Conservation (phyloP, 2,888 invertebrate genomes). For the Listrodromus nycthemerus region DNA sequence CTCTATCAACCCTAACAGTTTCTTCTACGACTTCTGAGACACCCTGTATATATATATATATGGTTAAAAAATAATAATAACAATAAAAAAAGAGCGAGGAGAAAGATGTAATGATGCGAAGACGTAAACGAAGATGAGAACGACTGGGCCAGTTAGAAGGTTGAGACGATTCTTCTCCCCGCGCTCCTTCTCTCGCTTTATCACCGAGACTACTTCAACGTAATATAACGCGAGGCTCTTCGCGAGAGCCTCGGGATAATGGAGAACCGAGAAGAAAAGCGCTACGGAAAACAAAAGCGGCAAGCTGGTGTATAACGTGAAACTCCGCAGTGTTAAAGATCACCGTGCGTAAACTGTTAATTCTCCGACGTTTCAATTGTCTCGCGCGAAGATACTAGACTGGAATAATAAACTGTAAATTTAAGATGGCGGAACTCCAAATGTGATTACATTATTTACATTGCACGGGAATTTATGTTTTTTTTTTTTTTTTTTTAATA, state of each 20-base stretch:
- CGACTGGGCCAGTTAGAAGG: slow-evolving; percentile 43
- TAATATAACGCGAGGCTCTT: slow-evolving; percentile 14
- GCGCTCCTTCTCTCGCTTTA: slow-evolving; percentile 18
- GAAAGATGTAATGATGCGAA: not conserved
- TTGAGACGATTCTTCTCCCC: slow-evolving; percentile 29
- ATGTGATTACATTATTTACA: too few species aligned
- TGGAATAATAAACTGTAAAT: too few species aligned
- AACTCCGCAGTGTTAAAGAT: slow-evolving; percentile 13
- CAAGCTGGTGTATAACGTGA: slow-evolving; percentile 3
- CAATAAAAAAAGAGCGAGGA: slow-evolving; percentile 18
- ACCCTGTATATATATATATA: too few species aligned
- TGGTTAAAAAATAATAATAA: not conserved
- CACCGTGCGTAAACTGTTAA: slow-evolving; percentile 4
- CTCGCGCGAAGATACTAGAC: not conserved
- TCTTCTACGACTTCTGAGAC: too few species aligned
- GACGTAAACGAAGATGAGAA: slow-evolving; percentile 15
- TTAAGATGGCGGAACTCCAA: too few species aligned
- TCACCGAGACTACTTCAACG: slow-evolving; percentile 17
- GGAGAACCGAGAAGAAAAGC: slow-evolving; percentile 9
- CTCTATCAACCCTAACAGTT: too few species aligned
- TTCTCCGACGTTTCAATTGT: not conserved
- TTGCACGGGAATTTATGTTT: too few species aligned
- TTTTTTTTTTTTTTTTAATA: too few species aligned
- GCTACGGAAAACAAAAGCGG: slow-evolving; percentile 29
- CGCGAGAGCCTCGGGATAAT: slow-evolving; percentile 22